phyloP scores from a whole-genome alignment of 2,888 invertebrate genomes.

The Abrostola triplasia region DNA sequence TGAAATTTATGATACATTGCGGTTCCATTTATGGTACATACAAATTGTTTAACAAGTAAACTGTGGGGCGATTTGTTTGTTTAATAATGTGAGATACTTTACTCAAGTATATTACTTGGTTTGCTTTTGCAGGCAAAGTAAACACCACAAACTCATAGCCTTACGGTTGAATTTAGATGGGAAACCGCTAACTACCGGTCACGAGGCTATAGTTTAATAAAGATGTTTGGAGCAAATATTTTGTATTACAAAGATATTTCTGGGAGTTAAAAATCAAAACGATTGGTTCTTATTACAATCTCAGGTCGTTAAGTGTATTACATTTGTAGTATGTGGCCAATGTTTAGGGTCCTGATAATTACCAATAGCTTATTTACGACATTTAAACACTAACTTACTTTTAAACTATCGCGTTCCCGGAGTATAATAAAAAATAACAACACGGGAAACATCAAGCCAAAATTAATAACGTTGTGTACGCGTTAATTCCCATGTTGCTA shows the following conservation, averaged over 20 bases:
- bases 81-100: slow-evolving; percentile 26
- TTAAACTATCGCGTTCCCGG: too few species aligned
- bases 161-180: slow-evolving; percentile 28
- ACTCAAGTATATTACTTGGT: slow-evolving; percentile 38
- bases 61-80: slow-evolving; percentile 30
- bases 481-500: too few species aligned
- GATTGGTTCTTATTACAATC: too few species aligned
- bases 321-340: neutral
- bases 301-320: too few species aligned
- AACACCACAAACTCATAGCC: slow-evolving; percentile 33
- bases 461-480: too few species aligned
- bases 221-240: slow-evolving; percentile 26
- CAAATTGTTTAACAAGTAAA: slow-evolving; percentile 12
- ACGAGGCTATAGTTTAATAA: slow-evolving; percentile 23
- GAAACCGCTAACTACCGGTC: slow-evolving; percentile 34
- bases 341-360: too few species aligned
- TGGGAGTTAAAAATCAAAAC: too few species aligned
- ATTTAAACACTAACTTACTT: too few species aligned
- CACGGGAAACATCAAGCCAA: too few species aligned
- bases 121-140: slow-evolving; percentile 33
- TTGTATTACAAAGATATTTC: slow-evolving; percentile 11
- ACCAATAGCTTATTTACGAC: too few species aligned
- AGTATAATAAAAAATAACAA: too few species aligned
- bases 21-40: neutral
- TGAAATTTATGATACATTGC: neutral